Conservation (phyloP, 2,888 invertebrate species). For the Physocephala rufipes region DNA sequence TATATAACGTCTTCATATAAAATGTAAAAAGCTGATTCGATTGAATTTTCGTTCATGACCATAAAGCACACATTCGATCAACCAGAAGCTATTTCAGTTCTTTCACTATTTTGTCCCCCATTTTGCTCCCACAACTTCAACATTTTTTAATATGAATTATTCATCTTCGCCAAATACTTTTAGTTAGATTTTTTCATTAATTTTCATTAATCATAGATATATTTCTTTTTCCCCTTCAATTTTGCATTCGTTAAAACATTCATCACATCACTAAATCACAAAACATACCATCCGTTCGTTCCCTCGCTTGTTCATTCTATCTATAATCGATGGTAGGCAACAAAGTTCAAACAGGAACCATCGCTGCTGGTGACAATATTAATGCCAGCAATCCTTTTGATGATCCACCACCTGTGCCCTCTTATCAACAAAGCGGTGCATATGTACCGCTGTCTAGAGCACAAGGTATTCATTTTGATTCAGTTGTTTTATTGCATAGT, state of each 20-base stretch:
- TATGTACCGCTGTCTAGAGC: slow-evolving; percentile 66
- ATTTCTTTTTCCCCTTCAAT: slow-evolving; percentile 33
- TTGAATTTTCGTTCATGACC: too few species aligned
- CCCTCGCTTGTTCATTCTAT: background rate
- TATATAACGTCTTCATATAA: too few species aligned
- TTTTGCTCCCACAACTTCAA: background rate
- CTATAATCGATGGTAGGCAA: slow-evolving; percentile 49
- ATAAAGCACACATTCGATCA: too few species aligned
- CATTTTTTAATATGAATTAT: background rate
- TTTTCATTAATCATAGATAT: slow-evolving; percentile 30
- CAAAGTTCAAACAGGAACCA: slow-evolving; percentile 57
- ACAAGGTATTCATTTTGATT: slow-evolving; percentile 62
- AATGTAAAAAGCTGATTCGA: too few species aligned
- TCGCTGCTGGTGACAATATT: slow-evolving; percentile 75
- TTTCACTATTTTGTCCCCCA: background rate
- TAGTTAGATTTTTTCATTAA: background rate
- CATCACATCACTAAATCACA: slow-evolving; percentile 38
- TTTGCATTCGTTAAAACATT: slow-evolving; percentile 11
- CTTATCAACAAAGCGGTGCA: slow-evolving; percentile 64
- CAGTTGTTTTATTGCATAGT: slow-evolving; percentile 42
- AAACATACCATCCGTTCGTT: slow-evolving; percentile 25
- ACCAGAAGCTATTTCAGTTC: too few species aligned
- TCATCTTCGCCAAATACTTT: background rate
- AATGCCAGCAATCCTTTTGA: slow-evolving; percentile 89
- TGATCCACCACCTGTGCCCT: slow-evolving; percentile 68